Evolutionary conservation across 2,888 invertebrate genomes (phyloP).

Genomic region (Myathropa florea): DNA sequence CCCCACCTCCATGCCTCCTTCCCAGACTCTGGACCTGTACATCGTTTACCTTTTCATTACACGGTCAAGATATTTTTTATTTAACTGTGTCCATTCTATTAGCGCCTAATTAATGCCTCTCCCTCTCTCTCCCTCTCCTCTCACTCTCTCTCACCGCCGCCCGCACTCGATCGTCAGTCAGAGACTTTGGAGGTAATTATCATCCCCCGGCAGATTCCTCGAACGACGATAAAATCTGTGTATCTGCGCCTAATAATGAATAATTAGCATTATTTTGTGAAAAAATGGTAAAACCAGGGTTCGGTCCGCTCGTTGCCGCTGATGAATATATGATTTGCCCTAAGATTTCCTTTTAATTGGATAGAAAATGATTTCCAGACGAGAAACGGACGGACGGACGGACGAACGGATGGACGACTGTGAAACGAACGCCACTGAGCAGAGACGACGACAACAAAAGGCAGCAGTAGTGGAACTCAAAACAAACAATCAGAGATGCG

Average conservation of each 20-base stretch:
- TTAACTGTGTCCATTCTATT: conserved; percentile 70
- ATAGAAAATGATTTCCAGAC: conserved; percentile 28
- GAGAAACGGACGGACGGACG: no score
- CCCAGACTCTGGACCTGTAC: no score
- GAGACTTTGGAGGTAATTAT: conserved; percentile 41
- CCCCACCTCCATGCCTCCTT: not conserved
- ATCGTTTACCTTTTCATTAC: conserved; percentile 59
- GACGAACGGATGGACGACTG: no score
- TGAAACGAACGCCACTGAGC: not conserved
- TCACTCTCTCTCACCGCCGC: not conserved
- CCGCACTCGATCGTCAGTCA: not conserved
- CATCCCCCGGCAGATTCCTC: conserved; percentile 39
- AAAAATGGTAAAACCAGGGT: conserved; percentile 39
- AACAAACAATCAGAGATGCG: not conserved
- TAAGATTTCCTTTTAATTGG: conserved; percentile 55
- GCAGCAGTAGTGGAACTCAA: no score
- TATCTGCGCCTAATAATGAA: conserved; percentile 41
- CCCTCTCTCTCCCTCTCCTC: not conserved
- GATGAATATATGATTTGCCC: conserved; percentile 30
- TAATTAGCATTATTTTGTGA: conserved; percentile 66
- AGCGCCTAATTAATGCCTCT: conserved; percentile 61
- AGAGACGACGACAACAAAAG: not conserved
- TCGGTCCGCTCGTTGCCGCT: conserved; percentile 15
- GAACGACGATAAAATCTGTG: conserved; percentile 6
- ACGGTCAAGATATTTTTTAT: conserved; percentile 62